Base-by-base conservation (phyloP, 2,888 invertebrate genomes). In the Campaea margaritaria region DNA sequence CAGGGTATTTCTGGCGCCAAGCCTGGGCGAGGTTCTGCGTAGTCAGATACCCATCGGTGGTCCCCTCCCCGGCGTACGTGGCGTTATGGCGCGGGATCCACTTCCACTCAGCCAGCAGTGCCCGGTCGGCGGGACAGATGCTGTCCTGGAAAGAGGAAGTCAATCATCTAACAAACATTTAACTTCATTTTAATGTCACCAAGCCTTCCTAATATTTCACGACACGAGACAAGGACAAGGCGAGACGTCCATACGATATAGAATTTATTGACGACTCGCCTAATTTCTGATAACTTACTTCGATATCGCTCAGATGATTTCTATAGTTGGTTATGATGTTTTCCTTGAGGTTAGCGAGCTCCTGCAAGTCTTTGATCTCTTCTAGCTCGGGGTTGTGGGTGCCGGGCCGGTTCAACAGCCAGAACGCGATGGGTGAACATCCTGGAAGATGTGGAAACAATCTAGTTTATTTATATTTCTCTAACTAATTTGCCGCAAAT, bases 391-490 rank as follows among this genome's bases (percentile, higher is more conserved):
- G 96, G 68, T 95, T 93, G 67, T 94, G 93, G 0, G 96, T 94
- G 8, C 96, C 96, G 71, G 96, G 95, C 3, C 96, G 93, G 67
- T 93, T 93, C 46, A 96, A 80, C 74, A 95, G 91, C 96, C 96
- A 97, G 59, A 96, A 93, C 68, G 96, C 96, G 0, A 93, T 85
- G 0, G 96, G 95, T 59, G 93, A 87, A 73, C 97, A 97, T 70
- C 95, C 96, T 96, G 81, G 16, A 64, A 62, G 16, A 21, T 21
- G 21, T 21, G 21, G n/a, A n/a, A n/a, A n/a, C n/a, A n/a, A n/a
- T n/a, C n/a, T n/a, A n/a, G n/a, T n/a, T n/a, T n/a, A n/a, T n/a
- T n/a, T n/a, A n/a, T n/a, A n/a, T n/a, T n/a, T n/a, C n/a, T n/a
- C n/a, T n/a, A n/a, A n/a, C n/a, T n/a, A n/a, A n/a, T n/a, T n/a